These are phyloP conservation scores for Prietella phreatophila DNA, from an alignment of 2,113 vertebrate genomes.

Conservation along the genomic window DNA sequence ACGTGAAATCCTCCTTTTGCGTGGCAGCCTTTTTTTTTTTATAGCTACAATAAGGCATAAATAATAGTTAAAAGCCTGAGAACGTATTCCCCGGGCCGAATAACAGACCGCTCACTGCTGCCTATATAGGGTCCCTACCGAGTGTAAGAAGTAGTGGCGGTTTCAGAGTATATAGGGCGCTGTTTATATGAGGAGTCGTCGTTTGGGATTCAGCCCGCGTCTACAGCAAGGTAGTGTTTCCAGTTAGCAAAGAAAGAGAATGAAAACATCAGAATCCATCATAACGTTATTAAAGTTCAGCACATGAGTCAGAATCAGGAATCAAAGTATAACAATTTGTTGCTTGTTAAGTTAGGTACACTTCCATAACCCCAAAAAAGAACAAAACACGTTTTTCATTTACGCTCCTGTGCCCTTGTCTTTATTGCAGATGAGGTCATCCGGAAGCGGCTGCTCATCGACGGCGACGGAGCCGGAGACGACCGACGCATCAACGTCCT, in stretches of 20 bases:
- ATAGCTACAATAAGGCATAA: not conserved
- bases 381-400: too few species aligned
- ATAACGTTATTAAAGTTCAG: not conserved
- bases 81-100: not conserved
- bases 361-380: too few species aligned
- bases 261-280: not conserved
- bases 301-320: not conserved
- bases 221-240: not conserved
- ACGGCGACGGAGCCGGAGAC: constrained; percentile 95
- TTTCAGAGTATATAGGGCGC: not conserved
- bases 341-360: not conserved
- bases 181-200: accelerated
- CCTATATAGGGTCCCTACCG: not conserved
- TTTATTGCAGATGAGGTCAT: constrained; percentile 87
- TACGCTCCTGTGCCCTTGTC: not conserved
- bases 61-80: not conserved
- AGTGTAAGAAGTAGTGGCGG: not conserved
- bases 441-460: constrained; percentile 93
- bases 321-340: not conserved
- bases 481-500: constrained; percentile 92
- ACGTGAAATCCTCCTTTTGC: too few species aligned
- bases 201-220: not conserved
- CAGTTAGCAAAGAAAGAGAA: not conserved
- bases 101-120: not conserved
- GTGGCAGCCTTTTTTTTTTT: too few species aligned